Evolutionary conservation across 2,888 invertebrate species (phyloP).

Genomic region (Drosophila mulleri): DNA sequence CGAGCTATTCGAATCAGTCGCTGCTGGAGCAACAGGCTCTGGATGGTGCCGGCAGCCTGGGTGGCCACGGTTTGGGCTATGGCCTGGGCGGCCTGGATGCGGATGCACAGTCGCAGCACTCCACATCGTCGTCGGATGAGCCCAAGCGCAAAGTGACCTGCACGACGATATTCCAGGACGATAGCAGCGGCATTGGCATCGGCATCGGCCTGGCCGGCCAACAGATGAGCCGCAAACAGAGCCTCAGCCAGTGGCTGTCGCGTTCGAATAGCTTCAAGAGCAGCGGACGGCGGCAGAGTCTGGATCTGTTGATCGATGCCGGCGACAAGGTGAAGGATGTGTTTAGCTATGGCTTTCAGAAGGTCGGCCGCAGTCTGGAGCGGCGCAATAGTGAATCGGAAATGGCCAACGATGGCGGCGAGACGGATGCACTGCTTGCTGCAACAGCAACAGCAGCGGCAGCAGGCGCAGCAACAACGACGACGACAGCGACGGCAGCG

Average conservation of each 20-base stretch:
- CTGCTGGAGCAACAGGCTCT: slow-evolving; percentile 81
- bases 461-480: slow-evolving; percentile 15
- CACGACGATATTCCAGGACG: slow-evolving; percentile 84
- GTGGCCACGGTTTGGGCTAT: slow-evolving; percentile 44
- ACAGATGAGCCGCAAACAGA: slow-evolving; percentile 83
- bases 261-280: slow-evolving; percentile 84
- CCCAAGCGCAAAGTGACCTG: slow-evolving; percentile 84
- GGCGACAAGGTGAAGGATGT: slow-evolving; percentile 93
- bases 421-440: slow-evolving; percentile 52
- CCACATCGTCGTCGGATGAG: slow-evolving; percentile 84
- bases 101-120: slow-evolving; percentile 80
- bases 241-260: slow-evolving; percentile 83
- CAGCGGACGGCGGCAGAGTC: slow-evolving; percentile 88
- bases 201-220: slow-evolving; percentile 65
- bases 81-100: slow-evolving; percentile 59
- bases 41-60: slow-evolving; percentile 49
- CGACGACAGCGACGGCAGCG: slow-evolving; percentile 9
- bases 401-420: slow-evolving; percentile 84
- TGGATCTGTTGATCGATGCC: slow-evolving; percentile 91
- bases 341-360: slow-evolving; percentile 91
- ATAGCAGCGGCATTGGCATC: slow-evolving; percentile 53
- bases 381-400: slow-evolving; percentile 90
- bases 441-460: slow-evolving; percentile 19
- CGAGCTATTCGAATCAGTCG: slow-evolving; percentile 85
- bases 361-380: slow-evolving; percentile 89